These are phyloP conservation scores for Channa striata DNA, from an alignment of 2,797 vertebrate genomes.

Conservation along the genomic window DNA sequence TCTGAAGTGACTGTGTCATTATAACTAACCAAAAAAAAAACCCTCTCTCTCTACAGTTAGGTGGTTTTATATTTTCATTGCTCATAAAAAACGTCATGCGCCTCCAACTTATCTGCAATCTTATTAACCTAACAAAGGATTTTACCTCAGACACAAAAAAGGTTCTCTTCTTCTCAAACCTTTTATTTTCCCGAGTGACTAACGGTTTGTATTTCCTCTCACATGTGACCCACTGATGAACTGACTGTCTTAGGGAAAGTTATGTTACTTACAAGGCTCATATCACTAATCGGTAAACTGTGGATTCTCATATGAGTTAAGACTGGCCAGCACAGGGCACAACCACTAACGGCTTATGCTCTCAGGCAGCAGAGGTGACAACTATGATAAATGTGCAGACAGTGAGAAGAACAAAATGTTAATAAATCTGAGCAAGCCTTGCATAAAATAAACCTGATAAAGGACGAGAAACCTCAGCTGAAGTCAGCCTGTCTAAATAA, in stretches of 20 bases:
- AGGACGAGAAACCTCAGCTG: slow-evolving; percentile 43
- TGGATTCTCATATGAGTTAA: slow-evolving; percentile 29
- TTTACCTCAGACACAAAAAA: slow-evolving; percentile 15
- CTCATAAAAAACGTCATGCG: slow-evolving; percentile 34
- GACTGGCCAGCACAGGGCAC: slow-evolving; percentile 28
- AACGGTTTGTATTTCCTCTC: not conserved
- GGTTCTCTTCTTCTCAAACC: slow-evolving; percentile 35
- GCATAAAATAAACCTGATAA: slow-evolving; percentile 39
- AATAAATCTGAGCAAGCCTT: slow-evolving; percentile 12
- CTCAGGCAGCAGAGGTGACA: slow-evolving; percentile 33
- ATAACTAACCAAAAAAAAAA: slow-evolving; percentile 18
- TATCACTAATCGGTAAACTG: slow-evolving; percentile 18
- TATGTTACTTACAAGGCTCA: slow-evolving; percentile 12
- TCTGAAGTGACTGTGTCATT: slow-evolving; percentile 22
- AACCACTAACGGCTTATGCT: slow-evolving; percentile 18
- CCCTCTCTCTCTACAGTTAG: slow-evolving; percentile 11
- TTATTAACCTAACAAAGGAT: slow-evolving; percentile 32
- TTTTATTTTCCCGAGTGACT: not conserved
- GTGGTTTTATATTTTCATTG: slow-evolving; percentile 34
- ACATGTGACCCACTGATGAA: slow-evolving; percentile 1
- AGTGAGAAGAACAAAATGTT: slow-evolving; percentile 14
- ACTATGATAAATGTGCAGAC: slow-evolving; percentile 39
- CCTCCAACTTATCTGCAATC: slow-evolving; percentile 37
- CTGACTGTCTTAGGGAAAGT: slow-evolving; percentile 11
- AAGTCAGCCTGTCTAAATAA: slow-evolving; percentile 16